These are phyloP conservation scores for Apogon hyalosoma DNA, from an alignment of 2,797 vertebrate species.

Conservation along the genomic window DNA sequence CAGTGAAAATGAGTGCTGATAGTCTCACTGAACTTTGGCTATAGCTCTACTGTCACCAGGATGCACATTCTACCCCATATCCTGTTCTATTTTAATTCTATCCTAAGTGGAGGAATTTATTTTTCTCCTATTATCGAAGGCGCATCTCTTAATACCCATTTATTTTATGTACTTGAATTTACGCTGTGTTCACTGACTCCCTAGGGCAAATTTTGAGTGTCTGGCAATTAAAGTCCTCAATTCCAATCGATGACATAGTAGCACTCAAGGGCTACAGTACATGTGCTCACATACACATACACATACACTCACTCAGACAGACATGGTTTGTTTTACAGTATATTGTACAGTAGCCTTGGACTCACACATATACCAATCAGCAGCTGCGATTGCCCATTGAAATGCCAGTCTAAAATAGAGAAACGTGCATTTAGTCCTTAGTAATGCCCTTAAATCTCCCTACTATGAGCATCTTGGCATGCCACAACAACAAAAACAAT, in stretches of 20 bases:
- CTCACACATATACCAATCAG: conserved; percentile 24
- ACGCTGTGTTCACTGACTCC: conserved; percentile 48
- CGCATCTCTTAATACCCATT: conserved; percentile 47
- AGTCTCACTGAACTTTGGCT: conserved; percentile 7
- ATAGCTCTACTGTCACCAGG: conserved; percentile 10
- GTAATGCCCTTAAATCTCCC: conserved; percentile 71
- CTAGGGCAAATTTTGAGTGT: conserved; percentile 48
- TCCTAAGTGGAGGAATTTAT: conserved; percentile 16
- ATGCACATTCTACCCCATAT: conserved; percentile 9
- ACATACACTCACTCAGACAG: conserved; percentile 12
- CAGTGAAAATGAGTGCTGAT: conserved; percentile 5
- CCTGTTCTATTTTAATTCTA: not conserved
- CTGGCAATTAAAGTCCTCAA: conserved; percentile 58
- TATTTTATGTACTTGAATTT: conserved; percentile 56
- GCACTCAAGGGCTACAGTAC: conserved; percentile 32
- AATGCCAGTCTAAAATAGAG: conserved; percentile 44
- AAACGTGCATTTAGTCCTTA: conserved; percentile 58
- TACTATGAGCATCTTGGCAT: conserved; percentile 72
- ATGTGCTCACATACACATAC: not conserved
- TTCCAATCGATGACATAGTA: conserved; percentile 58
- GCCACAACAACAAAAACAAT: conserved; percentile 77
- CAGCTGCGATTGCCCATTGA: conserved; percentile 45
- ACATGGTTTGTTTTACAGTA: conserved; percentile 20
- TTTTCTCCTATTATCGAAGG: conserved; percentile 38
- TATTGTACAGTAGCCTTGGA: conserved; percentile 12